Evolutionary conservation across 2,888 invertebrate species (phyloP).

Genomic region (Eledone cirrhosa): DNA sequence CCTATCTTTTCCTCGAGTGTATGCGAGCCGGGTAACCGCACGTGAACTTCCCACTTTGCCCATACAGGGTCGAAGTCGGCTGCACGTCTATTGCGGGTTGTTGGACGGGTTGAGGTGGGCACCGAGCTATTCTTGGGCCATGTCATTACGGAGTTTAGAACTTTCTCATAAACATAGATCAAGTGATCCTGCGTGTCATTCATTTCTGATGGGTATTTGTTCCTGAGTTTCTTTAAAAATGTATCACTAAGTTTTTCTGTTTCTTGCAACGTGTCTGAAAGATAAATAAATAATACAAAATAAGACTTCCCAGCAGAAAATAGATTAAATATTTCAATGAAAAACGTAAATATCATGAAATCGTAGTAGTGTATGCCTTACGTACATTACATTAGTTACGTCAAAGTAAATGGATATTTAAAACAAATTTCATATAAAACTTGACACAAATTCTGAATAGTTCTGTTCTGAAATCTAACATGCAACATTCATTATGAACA

Average conservation of each 20-base stretch:
- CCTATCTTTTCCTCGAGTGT: slow-evolving; percentile 52
- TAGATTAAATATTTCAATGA: no score
- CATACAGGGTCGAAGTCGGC: slow-evolving; percentile 11
- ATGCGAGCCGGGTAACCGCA: slow-evolving; percentile 31
- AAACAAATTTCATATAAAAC: no score
- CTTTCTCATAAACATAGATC: slow-evolving; percentile 40
- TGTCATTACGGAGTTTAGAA: slow-evolving; percentile 40
- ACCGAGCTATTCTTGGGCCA: slow-evolving; percentile 33
- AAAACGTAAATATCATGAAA: no score
- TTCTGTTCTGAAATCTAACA: neutral
- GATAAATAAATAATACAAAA: neutral
- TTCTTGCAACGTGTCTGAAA: slow-evolving; percentile 49
- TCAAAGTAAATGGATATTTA: no score
- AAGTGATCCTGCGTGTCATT: slow-evolving; percentile 36
- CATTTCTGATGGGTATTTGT: slow-evolving; percentile 37
- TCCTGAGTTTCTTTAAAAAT: slow-evolving; percentile 40
- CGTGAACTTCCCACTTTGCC: neutral
- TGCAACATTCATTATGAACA: no score
- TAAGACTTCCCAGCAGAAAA: no score
- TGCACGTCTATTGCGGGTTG: slow-evolving; percentile 1
- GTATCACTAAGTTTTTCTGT: slow-evolving; percentile 41
- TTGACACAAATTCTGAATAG: neutral
- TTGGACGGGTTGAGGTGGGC: slow-evolving; percentile 12
- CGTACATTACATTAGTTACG: no score
- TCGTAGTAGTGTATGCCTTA: no score